A percentile compares a stretch with the other conserved stretches of the same genome.
These are phyloP conservation scores for Hepsetus odoe DNA, from an alignment of 2,113 vertebrate genomes.

Conservation along the genomic window DNA sequence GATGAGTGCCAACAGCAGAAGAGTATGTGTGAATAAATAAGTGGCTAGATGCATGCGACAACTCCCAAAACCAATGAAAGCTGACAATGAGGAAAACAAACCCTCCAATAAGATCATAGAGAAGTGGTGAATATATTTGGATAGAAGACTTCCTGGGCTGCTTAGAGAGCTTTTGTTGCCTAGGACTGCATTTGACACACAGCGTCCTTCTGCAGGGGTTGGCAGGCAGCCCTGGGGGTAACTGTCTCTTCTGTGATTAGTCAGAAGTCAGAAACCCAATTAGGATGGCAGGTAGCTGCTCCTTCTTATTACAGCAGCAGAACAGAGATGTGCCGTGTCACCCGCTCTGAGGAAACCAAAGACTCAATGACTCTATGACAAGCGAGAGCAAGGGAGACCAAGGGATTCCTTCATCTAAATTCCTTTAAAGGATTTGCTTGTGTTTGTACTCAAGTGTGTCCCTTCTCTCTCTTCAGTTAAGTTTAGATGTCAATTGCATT, in stretches of 20 bases:
- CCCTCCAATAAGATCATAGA: conserved; percentile 23
- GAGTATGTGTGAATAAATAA: conserved; percentile 13
- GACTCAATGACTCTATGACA: conserved; percentile 19
- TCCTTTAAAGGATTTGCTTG: conserved; percentile 50
- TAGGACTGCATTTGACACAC: conserved; percentile 64
- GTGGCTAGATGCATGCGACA: not conserved
- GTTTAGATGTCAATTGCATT: conserved; percentile 49
- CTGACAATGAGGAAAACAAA: conserved; percentile 8
- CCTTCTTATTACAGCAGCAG: conserved; percentile 63
- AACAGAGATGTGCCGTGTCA: conserved; percentile 67
- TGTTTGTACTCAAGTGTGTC: conserved; percentile 48
- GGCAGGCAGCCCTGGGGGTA: conserved; percentile 66
- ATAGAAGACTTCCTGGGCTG: conserved; percentile 38
- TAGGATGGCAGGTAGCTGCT: conserved; percentile 78
- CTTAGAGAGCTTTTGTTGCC: conserved; percentile 55
- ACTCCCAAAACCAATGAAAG: conserved; percentile 6
- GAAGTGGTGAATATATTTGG: conserved; percentile 22
- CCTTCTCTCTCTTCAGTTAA: conserved; percentile 46
- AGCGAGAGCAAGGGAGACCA: not conserved
- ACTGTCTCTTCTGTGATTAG: conserved; percentile 69
- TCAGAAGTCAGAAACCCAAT: conserved; percentile 72
- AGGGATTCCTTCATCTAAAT: conserved; percentile 46
- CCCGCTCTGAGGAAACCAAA: conserved; percentile 26
- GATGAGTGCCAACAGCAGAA: not conserved
- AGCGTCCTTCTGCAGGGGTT: conserved; percentile 67